These are phyloP conservation scores for Tychaedon coryphoeus DNA, from an alignment of 2,113 vertebrate genomes.

Conservation along the genomic window DNA sequence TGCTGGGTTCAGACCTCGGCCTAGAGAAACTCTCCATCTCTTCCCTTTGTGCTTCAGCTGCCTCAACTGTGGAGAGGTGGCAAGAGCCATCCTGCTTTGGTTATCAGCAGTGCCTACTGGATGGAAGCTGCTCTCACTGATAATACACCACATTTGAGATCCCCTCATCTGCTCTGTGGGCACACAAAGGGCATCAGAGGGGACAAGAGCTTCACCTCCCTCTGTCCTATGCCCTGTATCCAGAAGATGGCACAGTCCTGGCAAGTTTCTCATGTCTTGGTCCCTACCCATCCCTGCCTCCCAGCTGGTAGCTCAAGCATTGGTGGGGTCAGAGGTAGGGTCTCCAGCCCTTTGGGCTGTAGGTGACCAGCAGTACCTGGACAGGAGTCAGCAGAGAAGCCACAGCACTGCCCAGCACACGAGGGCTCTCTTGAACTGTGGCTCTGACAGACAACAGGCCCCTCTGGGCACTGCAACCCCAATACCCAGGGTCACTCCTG, in stretches of 20 bases:
- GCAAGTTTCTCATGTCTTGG: background rate
- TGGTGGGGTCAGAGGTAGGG: background rate
- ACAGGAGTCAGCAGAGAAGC: rapidly evolving
- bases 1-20: background rate
- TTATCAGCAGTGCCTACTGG: background rate
- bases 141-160: background rate
- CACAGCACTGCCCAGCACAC: background rate
- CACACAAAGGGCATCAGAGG: background rate
- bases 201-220: background rate
- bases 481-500: background rate
- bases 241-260: background rate
- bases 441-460: background rate
- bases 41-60: background rate
- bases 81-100: background rate
- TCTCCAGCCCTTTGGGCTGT: background rate
- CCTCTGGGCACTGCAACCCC: background rate
- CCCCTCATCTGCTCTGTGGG: background rate
- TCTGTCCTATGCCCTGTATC: background rate
- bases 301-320: background rate
- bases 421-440: background rate
- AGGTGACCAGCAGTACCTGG: background rate
- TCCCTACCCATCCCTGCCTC: background rate
- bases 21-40: background rate
- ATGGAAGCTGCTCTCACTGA: background rate
- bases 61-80: background rate